phyloP scores from a whole-genome alignment of 1,140 invertebrate species.

The Acromyrmex charruanus region DNA sequence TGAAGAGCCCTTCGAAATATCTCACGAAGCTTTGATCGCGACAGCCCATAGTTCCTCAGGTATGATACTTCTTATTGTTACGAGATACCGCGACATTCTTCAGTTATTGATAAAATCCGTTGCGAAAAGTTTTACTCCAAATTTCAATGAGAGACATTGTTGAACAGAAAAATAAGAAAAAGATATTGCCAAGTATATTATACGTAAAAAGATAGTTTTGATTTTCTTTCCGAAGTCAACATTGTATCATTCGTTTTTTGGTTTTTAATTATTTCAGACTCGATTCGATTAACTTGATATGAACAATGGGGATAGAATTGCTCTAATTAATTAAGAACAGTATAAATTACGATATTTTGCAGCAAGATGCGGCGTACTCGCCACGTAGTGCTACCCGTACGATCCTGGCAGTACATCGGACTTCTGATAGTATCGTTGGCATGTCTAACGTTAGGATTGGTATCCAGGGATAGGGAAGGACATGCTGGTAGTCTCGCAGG shows the following conservation, averaged over 20 bases:
- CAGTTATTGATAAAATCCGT: not conserved
- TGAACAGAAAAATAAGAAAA: not conserved
- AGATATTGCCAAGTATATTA: not conserved
- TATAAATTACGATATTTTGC: constrained; percentile 5
- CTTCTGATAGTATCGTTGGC: constrained; percentile 82
- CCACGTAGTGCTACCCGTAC: constrained; percentile 81
- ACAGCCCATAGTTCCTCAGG: constrained; percentile 3
- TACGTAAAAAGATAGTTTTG: not conserved
- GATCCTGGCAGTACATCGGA: constrained; percentile 83
- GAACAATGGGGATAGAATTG: not conserved
- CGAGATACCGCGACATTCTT: not conserved
- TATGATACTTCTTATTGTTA: not conserved
- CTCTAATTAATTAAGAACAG: not conserved
- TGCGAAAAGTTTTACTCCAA: not conserved
- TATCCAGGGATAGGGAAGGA: constrained; percentile 82
- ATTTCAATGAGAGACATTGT: not conserved
- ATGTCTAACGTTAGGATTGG: constrained; percentile 81
- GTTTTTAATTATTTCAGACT: not conserved
- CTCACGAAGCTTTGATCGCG: not conserved
- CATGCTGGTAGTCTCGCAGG: constrained; percentile 81
- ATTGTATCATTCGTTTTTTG: not conserved
- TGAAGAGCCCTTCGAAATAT: constrained; percentile 2
- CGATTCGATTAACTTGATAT: not conserved
- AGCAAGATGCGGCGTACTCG: constrained; percentile 81
- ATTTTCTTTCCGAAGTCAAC: not conserved